phyloP scores from a whole-genome alignment of 2,113 vertebrate species.

The Stomatorhinus ivindoensis region DNA sequence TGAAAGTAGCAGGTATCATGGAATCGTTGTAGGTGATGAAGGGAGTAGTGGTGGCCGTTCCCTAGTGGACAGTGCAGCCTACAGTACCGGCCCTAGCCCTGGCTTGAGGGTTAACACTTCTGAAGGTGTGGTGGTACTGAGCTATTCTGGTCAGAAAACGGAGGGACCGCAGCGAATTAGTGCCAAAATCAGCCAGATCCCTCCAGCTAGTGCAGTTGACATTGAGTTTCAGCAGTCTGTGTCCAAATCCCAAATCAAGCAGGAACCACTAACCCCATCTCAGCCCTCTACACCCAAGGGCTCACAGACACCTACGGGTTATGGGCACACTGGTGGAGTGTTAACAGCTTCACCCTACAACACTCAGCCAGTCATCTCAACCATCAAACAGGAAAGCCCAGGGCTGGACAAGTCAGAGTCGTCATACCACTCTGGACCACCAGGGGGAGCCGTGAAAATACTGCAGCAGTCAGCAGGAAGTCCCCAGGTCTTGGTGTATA shows the following conservation, averaged over 20 bases:
- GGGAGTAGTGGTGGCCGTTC: slow-evolving; percentile 61
- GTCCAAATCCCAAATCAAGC: slow-evolving; percentile 89
- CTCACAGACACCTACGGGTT: slow-evolving; percentile 63
- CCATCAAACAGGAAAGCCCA: slow-evolving; percentile 70
- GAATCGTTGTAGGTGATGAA: slow-evolving; percentile 73
- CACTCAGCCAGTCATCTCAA: slow-evolving; percentile 66
- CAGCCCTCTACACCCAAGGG: slow-evolving; percentile 74
- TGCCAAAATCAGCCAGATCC: slow-evolving; percentile 95
- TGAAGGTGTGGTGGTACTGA: slow-evolving; percentile 87
- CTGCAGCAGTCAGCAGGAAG: slow-evolving; percentile 65
- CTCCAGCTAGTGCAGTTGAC: slow-evolving; percentile 84
- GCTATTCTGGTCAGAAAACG: slow-evolving; percentile 90
- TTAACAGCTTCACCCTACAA: slow-evolving; percentile 63
- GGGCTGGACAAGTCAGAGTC: slow-evolving; percentile 74
- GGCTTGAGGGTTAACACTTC: slow-evolving; percentile 91
- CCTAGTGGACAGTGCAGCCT: slow-evolving; percentile 62
- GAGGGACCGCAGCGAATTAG: slow-evolving; percentile 88
- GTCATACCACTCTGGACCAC: slow-evolving; percentile 66
- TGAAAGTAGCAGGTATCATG: slow-evolving; percentile 74
- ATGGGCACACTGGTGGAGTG: slow-evolving; percentile 67
- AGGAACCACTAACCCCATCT: slow-evolving; percentile 68
- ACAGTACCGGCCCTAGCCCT: slow-evolving; percentile 66
- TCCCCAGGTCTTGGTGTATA: slow-evolving; percentile 79
- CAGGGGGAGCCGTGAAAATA: slow-evolving; percentile 74
- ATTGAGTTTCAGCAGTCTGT: slow-evolving; percentile 93